Evolutionary conservation across 2,888 invertebrate genomes (phyloP), one percentile per base, ranked within the genome.

Genomic region (Lepidochitona cinerea): DNA sequence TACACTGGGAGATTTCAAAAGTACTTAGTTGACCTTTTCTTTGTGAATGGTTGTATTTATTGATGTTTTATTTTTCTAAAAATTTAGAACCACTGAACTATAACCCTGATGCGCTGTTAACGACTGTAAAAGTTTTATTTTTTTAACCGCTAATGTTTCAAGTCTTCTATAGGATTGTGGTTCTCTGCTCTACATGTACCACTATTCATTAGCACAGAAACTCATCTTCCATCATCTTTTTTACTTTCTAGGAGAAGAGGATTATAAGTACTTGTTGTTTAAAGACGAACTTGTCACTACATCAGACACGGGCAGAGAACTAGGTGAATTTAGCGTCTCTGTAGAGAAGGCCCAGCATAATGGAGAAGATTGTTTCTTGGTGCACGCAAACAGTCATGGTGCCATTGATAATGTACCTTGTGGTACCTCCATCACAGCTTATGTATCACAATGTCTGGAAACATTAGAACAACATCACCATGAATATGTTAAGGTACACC

Each of bases 401-500:
- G 83, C 86, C 9, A 87, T 91, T 18, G 90, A 90, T 76, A 88
- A 87, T 33, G 89, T 90, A 4, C 89, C 90, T 0, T 91, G 91
- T 81, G 90, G 90, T 7, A 91, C 91, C 1, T 88, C 90, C 18
- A 88, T 91, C 70, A 87, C 87, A 37, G 89, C 89, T 12, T 88
- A 89, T 76, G 87, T 91, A 0, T 84, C 87, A 18, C 81, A 83
- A 66, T 82, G 84, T 69, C 82, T 91, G 54, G 85, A 89, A 67
- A 91, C 90, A 1, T 70, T 90, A n/a, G 90, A 90, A 73, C 91
- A 91, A 76, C 88, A 89, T 59, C 90, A 90, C 69, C 90, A 90
- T 82, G 91, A 91, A 81, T 90, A 89, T 84, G 89, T 91, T 7
- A 89, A 90, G 49, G 49, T 49, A 49, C n/a, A n/a, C n/a, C n/a